Evolutionary conservation across 2,113 vertebrate species (phyloP).

Genomic region (Lamprologus ornatipinnis): DNA sequence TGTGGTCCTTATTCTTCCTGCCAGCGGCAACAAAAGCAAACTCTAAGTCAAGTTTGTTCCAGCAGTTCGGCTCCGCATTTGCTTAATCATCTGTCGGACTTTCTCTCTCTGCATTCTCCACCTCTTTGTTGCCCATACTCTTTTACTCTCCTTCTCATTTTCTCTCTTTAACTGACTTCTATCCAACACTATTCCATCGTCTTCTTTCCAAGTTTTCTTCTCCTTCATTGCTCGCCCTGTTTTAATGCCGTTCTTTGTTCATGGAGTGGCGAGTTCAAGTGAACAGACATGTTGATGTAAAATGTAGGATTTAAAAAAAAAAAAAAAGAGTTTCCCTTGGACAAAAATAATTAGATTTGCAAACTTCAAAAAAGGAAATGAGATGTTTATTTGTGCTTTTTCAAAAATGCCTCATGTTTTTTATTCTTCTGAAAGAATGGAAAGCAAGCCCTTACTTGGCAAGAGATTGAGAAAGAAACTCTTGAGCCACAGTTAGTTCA

Average conservation of each 20-base stretch:
- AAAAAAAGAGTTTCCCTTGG: not conserved
- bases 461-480: not conserved
- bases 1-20: constrained; percentile 41
- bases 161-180: not conserved
- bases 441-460: not conserved
- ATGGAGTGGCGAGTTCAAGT: not conserved
- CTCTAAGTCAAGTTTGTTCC: constrained; percentile 11
- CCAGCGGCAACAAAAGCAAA: constrained; percentile 54
- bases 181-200: not conserved
- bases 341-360: not conserved
- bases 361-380: not conserved
- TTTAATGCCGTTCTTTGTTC: not conserved
- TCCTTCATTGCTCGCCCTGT: not conserved
- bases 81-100: not conserved
- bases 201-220: constrained; percentile 1
- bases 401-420: not conserved
- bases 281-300: not conserved
- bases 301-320: not conserved
- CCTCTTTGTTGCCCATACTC: not conserved
- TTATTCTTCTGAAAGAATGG: constrained; percentile 8
- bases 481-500: constrained; percentile 12
- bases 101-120: not conserved
- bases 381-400: not conserved
- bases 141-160: not conserved
- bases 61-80: constrained; percentile 31